Percentiles rank a stretch among this genome's conserved stretches.
These are phyloP conservation scores for Peucedramus taeniatus DNA, from an alignment of 2,113 vertebrate genomes.

Conservation along the genomic window DNA sequence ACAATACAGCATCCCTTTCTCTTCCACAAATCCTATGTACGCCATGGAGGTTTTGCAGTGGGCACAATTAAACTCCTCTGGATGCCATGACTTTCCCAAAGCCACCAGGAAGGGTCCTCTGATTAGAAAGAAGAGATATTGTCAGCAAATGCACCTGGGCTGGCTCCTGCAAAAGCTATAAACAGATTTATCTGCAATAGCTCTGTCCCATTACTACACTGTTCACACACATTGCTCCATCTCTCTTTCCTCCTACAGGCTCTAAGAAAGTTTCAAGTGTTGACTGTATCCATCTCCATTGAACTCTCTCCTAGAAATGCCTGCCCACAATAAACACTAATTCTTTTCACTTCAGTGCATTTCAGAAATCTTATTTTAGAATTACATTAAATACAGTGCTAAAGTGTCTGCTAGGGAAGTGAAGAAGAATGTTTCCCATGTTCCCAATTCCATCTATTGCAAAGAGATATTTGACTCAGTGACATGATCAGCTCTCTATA, in stretches of 20 bases:
- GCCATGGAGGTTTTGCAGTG: constrained; percentile 90
- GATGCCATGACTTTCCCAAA: constrained; percentile 96
- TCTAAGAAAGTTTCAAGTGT: not conserved
- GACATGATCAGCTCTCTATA: not conserved
- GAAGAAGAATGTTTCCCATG: not conserved
- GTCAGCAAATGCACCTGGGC: not conserved
- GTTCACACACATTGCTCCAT: not conserved
- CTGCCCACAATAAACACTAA: not conserved
- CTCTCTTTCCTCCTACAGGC: not conserved
- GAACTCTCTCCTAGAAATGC: not conserved
- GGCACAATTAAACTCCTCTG: constrained; percentile 92
- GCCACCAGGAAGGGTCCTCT: constrained; percentile 97
- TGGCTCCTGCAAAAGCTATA: not conserved
- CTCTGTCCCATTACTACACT: not conserved
- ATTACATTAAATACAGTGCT: not conserved
- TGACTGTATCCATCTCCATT: not conserved
- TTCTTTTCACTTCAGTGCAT: not conserved
- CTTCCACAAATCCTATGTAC: constrained; percentile 91
- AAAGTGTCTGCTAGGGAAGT: not conserved
- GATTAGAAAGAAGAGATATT: constrained; percentile 27
- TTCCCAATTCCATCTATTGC: not conserved
- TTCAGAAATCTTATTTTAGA: not conserved
- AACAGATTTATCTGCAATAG: not conserved
- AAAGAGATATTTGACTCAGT: not conserved
- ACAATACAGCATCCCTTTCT: constrained; percentile 87